Evolutionary conservation across 2,888 invertebrate genomes (phyloP).

Genomic region (Coronaproctus castanopsis): DNA sequence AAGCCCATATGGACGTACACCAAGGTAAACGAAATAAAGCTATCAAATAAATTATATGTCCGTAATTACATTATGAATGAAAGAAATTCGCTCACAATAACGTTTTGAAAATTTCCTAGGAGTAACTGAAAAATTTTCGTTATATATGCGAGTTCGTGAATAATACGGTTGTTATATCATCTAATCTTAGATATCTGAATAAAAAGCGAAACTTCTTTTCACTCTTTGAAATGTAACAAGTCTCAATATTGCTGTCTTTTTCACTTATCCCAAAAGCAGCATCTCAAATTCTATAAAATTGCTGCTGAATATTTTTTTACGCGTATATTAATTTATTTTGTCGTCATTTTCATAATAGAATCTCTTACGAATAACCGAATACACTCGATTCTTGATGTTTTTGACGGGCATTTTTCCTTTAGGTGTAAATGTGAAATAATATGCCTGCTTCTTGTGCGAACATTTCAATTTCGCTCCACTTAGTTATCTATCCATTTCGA

Average conservation of each 20-base stretch:
- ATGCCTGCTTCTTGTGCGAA: background rate
- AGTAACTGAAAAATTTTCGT: background rate
- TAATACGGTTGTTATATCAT: background rate
- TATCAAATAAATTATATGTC: no score
- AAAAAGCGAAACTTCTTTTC: background rate
- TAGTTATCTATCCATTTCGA: background rate
- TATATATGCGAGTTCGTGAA: background rate
- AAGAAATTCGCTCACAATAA: background rate
- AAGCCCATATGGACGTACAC: no score
- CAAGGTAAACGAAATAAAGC: no score
- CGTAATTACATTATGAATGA: no score
- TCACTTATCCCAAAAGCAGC: background rate
- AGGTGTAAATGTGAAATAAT: no score
- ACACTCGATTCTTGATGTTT: no score
- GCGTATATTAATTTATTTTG: no score
- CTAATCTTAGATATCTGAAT: background rate
- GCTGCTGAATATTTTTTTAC: no score
- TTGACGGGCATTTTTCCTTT: no score
- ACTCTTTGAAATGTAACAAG: background rate
- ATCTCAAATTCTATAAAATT: background rate
- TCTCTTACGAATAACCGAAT: no score
- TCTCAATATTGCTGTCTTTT: background rate
- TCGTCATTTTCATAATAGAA: no score
- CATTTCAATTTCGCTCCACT: background rate
- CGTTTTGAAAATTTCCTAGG: background rate